phyloP scores from a whole-genome alignment of 2,797 vertebrate species.

The Poecilia velifera region DNA sequence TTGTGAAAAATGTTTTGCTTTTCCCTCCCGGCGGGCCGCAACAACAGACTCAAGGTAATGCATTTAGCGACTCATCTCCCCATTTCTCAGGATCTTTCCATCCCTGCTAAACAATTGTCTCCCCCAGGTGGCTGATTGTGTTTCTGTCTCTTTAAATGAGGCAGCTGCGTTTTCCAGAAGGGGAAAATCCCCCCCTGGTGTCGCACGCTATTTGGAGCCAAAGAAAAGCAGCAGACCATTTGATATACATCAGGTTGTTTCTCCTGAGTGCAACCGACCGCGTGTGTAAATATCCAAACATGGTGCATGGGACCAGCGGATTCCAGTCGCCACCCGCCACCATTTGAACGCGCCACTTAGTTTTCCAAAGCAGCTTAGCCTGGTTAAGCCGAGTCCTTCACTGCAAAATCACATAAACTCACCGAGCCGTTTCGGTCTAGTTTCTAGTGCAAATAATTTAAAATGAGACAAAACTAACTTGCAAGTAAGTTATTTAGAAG shows the following conservation, averaged over 20 bases:
- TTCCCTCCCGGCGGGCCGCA: background rate
- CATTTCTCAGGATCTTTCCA: conserved; percentile 17
- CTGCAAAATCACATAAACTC: too few relatives aligned
- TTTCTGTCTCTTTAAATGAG: conserved; percentile 19
- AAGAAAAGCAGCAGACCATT: conserved; percentile 10
- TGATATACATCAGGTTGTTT: background rate
- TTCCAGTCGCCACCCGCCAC: background rate
- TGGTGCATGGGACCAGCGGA: background rate
- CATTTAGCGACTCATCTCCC: conserved; percentile 13
- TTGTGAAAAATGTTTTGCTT: background rate
- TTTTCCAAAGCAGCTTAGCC: conserved; percentile 15
- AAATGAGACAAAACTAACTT: too few relatives aligned
- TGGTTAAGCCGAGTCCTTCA: background rate
- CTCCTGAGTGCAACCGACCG: background rate
- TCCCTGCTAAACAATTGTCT: conserved; percentile 27
- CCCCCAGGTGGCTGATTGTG: conserved; percentile 50
- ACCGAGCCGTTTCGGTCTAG: too few relatives aligned
- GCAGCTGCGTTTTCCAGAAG: conserved; percentile 46
- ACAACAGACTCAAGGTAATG: conserved; percentile 21
- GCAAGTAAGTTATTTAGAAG: too few relatives aligned
- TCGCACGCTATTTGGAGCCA: conserved; percentile 22
- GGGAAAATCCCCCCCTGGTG: conserved; percentile 3
- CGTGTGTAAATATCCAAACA: background rate
- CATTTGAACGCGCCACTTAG: background rate
- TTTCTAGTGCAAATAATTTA: too few relatives aligned